Base-by-base conservation (phyloP, 2,888 invertebrate species). In the Baronia brevicornis region DNA sequence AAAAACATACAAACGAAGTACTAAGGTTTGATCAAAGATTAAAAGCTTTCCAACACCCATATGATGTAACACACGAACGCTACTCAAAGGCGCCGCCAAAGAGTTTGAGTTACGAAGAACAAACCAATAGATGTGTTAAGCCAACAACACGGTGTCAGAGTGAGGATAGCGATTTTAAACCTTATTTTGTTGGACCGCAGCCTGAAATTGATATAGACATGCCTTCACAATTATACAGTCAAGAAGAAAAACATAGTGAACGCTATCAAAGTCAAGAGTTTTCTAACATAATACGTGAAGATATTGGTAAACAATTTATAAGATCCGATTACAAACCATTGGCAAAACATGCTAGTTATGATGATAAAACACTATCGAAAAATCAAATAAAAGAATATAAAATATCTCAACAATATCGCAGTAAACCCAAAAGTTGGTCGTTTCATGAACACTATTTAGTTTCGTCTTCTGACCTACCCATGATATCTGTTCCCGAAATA, bases 231-330 rank as follows among this genome's bases (percentile, higher is more conserved):
- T 66, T 89, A 4, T 89, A 89, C 48, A 86, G 87, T 24, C 87
- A 87, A 51, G 87, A 84, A 59, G 89, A 89, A 47, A 89, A 89
- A 51, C 77, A 88, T 21, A 87, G 88, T 9, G 87, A 88, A 54
- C 85, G 89, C 1, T 89, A 89, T 56, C 89, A 88, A 61, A 89
- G 89, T 43, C 89, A 89, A 64, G 89, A 89, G 45, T 89, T 89
- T 60, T 84, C 88, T 0, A 75, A 69, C 36, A 74, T 84, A 9
- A 66, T 84, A 33, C 67, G 74, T 7, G 84, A 84, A 33, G 78
- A 80, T 38, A 43, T 48, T 9, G 45, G 54, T 40, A 60, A 64
- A 38, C 78, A 80, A 34, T 84, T 80, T 41, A 69, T 85, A 28
- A 72, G 86, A 23, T 80, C 85, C 2, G 87, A 87, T 18, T 86